Evolutionary conservation across 2,888 invertebrate genomes (phyloP), one percentile per base, ranked within the genome.

Genomic region (Catocala sponsa): DNA sequence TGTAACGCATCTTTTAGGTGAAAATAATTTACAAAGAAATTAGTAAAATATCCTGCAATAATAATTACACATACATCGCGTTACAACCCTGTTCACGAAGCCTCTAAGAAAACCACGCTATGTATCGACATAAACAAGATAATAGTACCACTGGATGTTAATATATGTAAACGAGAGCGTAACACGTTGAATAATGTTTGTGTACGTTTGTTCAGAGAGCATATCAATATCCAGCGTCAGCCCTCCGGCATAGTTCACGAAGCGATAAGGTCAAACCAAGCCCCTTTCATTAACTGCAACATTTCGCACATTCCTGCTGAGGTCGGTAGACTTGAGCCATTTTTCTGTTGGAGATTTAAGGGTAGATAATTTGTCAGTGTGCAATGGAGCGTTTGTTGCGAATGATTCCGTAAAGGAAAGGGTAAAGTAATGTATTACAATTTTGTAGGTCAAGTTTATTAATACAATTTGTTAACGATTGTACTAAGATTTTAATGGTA

Each of bases 101-200:
- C 25, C 25, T 4, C 15, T 33, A 6, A n/a, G 5, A 5, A 50
- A 50, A 44, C 15, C 25, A 25, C 13, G 11, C 15, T 41, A 38
- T n/a, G 4, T 5, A 11, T 44, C 11, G 42, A 43, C 5, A 48
- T 48, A 7, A 2, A 42, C 72, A 67, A 66, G 55, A 65, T 50
- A 5, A 1, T 63, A 60, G 75, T 74, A 55, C 1, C 2, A 6
- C 2, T 13, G n/a, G 6, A 47, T 43, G 54, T 58, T 72, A 76
- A 76, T 75, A 74, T 76, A 72, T 71, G 66, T 71, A 71, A 76
- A 76, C 71, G 76, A 74, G 67, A 72, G 78, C 65, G 77, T 73
- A 73, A 72, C 72, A 68, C 75, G 72, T 75, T 80, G 74, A 82
- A 79, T 81, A 80, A 78, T 74, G 81, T 80, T 80, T 72, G 78